These are phyloP conservation scores for Anas flavirostris DNA, from an alignment of 2,797 vertebrate genomes.

Conservation along the genomic window DNA sequence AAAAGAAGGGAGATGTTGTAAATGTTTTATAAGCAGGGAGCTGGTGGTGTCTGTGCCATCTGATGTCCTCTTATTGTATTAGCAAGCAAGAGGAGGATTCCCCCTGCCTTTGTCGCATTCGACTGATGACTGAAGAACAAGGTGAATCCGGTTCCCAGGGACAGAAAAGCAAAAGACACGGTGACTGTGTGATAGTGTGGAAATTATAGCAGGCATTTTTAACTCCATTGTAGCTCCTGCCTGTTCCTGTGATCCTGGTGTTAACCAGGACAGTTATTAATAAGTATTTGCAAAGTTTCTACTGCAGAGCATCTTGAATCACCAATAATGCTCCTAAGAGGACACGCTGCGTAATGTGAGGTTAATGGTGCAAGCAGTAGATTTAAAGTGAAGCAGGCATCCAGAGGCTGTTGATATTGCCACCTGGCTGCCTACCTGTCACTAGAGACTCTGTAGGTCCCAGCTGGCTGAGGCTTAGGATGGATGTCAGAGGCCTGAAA, in stretches of 20 bases:
- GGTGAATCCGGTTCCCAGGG: background rate
- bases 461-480: background rate
- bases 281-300: background rate
- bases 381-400: background rate
- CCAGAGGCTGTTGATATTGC: background rate
- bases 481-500: background rate
- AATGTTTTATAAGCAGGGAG: conserved; percentile 46
- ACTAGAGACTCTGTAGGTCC: background rate
- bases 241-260: background rate
- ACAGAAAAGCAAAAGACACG: conserved; percentile 41
- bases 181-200: background rate
- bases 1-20: background rate
- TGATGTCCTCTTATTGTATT: conserved; percentile 3
- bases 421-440: background rate
- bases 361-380: background rate
- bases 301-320: background rate
- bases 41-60: background rate
- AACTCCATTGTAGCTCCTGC: conserved; percentile 26
- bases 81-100: conserved; percentile 1
- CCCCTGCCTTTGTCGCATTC: background rate
- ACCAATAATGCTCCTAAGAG: background rate
- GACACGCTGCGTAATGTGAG: fast-evolving
- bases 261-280: conserved; percentile 23
- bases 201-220: conserved; percentile 19
- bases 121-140: conserved; percentile 36